phyloP scores from a whole-genome alignment of 2,888 invertebrate genomes.

The Microplitis deprimator region DNA sequence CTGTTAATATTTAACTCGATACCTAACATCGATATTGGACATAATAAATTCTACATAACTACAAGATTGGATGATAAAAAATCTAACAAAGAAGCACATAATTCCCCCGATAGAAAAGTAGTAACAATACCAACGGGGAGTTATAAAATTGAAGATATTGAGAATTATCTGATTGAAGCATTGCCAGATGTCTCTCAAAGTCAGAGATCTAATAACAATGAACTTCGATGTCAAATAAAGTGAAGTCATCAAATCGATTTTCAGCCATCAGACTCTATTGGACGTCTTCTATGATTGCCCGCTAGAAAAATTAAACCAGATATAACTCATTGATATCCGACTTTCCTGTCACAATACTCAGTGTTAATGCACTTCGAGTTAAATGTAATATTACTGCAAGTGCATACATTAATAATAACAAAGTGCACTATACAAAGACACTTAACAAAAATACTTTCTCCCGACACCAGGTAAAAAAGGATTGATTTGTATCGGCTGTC shows the following conservation, averaged over 20 bases:
- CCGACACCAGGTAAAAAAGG: too few relatives aligned
- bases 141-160: neutral
- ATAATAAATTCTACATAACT: constrained; percentile 58
- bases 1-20: constrained; percentile 60
- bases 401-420: constrained; percentile 56
- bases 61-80: too few relatives aligned
- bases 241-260: constrained; percentile 34
- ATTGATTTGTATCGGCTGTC: too few relatives aligned
- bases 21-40: constrained; percentile 60
- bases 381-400: constrained; percentile 59
- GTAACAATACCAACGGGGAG: neutral
- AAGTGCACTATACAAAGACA: constrained; percentile 48
- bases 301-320: constrained; percentile 37
- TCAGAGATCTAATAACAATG: constrained; percentile 57
- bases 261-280: constrained; percentile 46
- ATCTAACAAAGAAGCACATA: too few relatives aligned
- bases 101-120: neutral
- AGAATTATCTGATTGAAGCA: neutral
- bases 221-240: constrained; percentile 52
- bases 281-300: constrained; percentile 42
- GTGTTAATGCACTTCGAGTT: constrained; percentile 55
- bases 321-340: constrained; percentile 55
- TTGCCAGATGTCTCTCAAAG: constrained; percentile 3
- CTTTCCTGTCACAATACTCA: constrained; percentile 59
- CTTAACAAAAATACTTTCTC: too few relatives aligned